Evolutionary conservation across 2,113 vertebrate genomes (phyloP).

Genomic region (Lepus timidus): DNA sequence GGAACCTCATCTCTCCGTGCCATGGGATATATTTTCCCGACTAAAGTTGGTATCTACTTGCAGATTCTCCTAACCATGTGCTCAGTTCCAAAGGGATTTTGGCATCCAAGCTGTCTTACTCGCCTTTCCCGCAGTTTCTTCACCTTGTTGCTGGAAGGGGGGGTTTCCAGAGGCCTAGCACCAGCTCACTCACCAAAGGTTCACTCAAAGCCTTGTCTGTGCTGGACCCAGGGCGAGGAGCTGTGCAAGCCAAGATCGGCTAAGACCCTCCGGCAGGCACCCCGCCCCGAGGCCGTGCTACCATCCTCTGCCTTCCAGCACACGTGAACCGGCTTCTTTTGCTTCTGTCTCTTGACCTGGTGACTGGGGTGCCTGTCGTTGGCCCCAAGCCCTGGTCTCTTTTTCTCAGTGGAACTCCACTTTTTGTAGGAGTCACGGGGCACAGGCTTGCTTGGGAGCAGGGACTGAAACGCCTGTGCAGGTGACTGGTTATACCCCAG

Average conservation of each 20-base stretch:
- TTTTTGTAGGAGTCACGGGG: conserved; percentile 34
- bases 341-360: background rate
- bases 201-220: background rate
- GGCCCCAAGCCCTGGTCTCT: background rate
- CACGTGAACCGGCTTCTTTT: background rate
- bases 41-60: background rate
- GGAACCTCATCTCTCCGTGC: background rate
- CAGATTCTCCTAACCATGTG: conserved; percentile 25
- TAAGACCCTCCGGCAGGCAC: background rate
- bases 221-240: background rate
- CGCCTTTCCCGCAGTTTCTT: conserved; percentile 21
- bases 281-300: no score
- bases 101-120: conserved; percentile 39
- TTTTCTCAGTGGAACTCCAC: background rate
- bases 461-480: background rate
- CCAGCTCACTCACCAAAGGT: conserved; percentile 10
- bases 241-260: background rate
- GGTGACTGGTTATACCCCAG: background rate
- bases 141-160: conserved; percentile 40
- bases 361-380: background rate
- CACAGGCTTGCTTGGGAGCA: background rate
- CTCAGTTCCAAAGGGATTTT: conserved; percentile 8
- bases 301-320: background rate
- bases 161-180: conserved; percentile 32
- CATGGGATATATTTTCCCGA: conserved; percentile 1